Evolutionary conservation across 2,888 invertebrate species (phyloP), one percentile per base, ranked within the genome.

Genomic region (Achlya flavicornis): DNA sequence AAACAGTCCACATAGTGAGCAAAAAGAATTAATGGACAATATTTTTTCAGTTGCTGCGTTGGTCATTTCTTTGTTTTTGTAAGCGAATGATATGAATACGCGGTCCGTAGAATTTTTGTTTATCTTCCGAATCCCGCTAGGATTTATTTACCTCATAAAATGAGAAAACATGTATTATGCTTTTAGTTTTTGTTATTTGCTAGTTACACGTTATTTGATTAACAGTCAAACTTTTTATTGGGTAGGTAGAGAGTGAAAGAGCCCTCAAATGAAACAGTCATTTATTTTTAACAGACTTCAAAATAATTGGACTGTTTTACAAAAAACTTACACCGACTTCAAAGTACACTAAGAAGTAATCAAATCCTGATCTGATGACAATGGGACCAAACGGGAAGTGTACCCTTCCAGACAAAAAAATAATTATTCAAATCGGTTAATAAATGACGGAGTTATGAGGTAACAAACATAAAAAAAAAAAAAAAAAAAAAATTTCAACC

Each of bases 1-100:
- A 19, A 53, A 19, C 19, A 53, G 8, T 19, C 19, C 53, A 19
- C 53, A 53, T 53, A 53, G 10, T 19, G 53, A 8, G 19, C 26
- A 26, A 4, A 19, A 53, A 53, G 19, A 48, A 8, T 48, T 16
- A 16, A 48, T 48, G 48, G 48, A 16, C 48, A 48, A 53, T 53
- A 53, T 53, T 53, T 53, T 53, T 53, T 53, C 53, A 53, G 53
- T 19, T 19, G 16, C 53, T 53, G 19, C 19, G 53, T 53, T 7
- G 53, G 53, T n/a, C 10, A 53, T 53, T 53, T 53, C 53, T 53
- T 53, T 53, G 53, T 53, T 53, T 19, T 53, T 53, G 19, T 53
- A 53, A 53, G 53, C 53, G 19, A 10, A 19, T 19, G 19, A 10
- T 19, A 53, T 53, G 10, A 53, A 53, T 53, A 53, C 19, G 10